These are phyloP conservation scores for Lamellibrachia satsuma DNA, from an alignment of 2,888 invertebrate species.

Conservation along the genomic window DNA sequence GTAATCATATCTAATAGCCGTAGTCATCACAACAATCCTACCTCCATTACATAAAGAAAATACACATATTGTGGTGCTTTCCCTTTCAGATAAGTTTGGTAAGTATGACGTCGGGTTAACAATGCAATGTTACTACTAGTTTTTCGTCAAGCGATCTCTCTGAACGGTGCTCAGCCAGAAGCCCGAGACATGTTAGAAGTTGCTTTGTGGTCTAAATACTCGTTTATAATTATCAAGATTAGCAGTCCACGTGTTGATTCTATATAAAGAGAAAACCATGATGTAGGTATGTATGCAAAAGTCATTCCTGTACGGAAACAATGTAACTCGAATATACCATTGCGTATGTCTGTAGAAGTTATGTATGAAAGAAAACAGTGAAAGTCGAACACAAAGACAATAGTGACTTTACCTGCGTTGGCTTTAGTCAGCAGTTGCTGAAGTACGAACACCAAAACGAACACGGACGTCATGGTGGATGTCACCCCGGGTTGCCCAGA, in stretches of 20 bases:
- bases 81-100: not conserved
- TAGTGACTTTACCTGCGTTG: not conserved
- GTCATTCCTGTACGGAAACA: not conserved
- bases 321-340: not conserved
- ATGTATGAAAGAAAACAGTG: no score
- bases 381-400: not conserved
- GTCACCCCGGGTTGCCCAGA: not conserved
- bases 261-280: no score
- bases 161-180: no score
- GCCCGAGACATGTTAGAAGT: no score
- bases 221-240: no score
- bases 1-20: not conserved
- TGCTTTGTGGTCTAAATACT: no score
- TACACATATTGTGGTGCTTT: not conserved
- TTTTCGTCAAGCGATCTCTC: no score
- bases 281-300: not conserved
- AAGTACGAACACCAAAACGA: not conserved
- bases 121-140: not conserved
- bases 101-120: not conserved
- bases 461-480: not conserved
- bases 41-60: not conserved
- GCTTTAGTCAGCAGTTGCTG: conserved; percentile 1
- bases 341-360: no score
- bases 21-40: not conserved
- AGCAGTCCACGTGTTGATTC: no score